Percentiles rank a stretch among this genome's conserved stretches.
phyloP scores from a whole-genome alignment of 2,113 vertebrate species.

The Himantopus leucocephalus region DNA sequence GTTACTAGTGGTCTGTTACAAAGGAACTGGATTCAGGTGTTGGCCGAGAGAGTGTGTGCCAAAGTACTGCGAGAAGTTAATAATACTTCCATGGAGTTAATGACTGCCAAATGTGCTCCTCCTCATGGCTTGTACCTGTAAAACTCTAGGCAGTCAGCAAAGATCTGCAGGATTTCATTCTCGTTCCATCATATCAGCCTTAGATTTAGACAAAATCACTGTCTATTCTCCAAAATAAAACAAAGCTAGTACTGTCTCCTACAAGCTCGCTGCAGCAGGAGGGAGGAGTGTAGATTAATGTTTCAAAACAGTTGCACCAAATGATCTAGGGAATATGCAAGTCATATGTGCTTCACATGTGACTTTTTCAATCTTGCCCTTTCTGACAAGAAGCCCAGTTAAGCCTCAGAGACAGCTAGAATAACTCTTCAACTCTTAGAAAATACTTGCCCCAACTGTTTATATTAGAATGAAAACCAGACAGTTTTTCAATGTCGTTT shows the following conservation, averaged over 20 bases:
- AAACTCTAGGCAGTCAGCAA: neutral
- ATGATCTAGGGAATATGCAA: neutral
- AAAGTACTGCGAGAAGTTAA: neutral
- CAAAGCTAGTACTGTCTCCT: neutral
- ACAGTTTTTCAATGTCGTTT: neutral
- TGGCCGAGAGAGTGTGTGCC: neutral
- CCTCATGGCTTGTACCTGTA: neutral
- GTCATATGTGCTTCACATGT: neutral
- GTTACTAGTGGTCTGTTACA: neutral
- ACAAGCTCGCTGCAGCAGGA: neutral
- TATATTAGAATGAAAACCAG: neutral
- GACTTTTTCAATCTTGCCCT: neutral
- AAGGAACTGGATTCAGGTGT: neutral
- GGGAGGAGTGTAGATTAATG: neutral
- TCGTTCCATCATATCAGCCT: neutral
- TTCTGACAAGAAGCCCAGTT: neutral
- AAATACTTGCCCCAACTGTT: neutral
- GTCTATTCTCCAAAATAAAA: neutral
- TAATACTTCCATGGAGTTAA: neutral
- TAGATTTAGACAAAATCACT: neutral
- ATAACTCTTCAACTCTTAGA: neutral
- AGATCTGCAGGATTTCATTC: neutral
- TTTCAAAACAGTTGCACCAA: neutral
- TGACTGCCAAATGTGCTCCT: constrained; percentile 8
- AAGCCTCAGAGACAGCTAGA: neutral